Percentiles rank a stretch among this genome's conserved stretches.
phyloP scores from a whole-genome alignment of 2,113 vertebrate species.

The Reinhardtius hippoglossoides region DNA sequence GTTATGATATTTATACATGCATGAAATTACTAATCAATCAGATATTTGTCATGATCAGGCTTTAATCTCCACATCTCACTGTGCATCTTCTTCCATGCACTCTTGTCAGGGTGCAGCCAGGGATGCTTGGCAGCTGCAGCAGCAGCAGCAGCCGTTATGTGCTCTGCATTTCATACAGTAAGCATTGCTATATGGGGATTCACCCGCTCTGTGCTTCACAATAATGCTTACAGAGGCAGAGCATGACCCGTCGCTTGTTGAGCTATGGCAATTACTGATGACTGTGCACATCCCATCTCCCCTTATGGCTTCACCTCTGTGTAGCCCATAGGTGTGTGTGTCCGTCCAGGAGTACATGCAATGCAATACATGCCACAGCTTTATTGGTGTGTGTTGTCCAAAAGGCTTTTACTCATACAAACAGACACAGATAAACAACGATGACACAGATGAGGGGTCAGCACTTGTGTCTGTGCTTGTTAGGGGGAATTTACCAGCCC shows the following conservation, averaged over 20 bases:
- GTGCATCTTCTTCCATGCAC: constrained; percentile 14
- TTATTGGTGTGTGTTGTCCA: constrained; percentile 18
- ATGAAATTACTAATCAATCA: not conserved
- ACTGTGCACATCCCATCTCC: constrained; percentile 65
- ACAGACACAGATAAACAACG: constrained; percentile 26
- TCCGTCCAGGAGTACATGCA: constrained; percentile 7
- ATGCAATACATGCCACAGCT: constrained; percentile 12
- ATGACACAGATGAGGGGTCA: constrained; percentile 65
- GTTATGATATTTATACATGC: not conserved
- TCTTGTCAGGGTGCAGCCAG: constrained; percentile 27
- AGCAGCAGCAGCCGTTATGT: constrained; percentile 29
- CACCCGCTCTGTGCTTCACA: constrained; percentile 52
- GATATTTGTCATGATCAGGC: not conserved
- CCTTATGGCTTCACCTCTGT: constrained; percentile 58
- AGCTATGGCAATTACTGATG: constrained; percentile 75
- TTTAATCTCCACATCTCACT: not conserved
- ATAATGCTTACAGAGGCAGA: constrained; percentile 73
- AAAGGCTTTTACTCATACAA: constrained; percentile 8
- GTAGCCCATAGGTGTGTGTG: constrained; percentile 2
- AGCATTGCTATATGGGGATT: constrained; percentile 53
- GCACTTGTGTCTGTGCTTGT: constrained; percentile 68
- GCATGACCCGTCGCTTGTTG: constrained; percentile 75
- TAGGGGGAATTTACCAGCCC: constrained; percentile 28
- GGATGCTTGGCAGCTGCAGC: constrained; percentile 50
- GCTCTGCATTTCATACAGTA: constrained; percentile 35